phyloP scores from a whole-genome alignment of 2,797 vertebrate genomes.

The Lagorchestes hirsutus region DNA sequence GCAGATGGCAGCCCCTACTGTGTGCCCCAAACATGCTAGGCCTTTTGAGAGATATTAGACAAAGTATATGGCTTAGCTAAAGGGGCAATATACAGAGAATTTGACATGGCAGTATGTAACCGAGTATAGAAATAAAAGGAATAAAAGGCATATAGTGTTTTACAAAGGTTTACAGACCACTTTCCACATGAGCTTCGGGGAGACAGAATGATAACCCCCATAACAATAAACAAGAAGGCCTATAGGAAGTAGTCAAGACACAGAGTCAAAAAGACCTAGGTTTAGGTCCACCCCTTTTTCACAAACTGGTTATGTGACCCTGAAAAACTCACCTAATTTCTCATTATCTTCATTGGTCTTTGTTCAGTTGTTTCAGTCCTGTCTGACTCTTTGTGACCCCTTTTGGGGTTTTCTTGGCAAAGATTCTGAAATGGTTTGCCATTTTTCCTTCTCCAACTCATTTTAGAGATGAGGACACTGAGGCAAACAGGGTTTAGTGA shows the following conservation, averaged over 20 bases:
- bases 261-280: not conserved
- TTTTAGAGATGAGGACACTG: not conserved
- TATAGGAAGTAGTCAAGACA: not conserved
- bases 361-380: not conserved
- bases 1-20: not conserved
- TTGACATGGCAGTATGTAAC: not conserved
- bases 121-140: not conserved
- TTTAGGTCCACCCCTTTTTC: not conserved
- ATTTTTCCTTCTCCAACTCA: not conserved
- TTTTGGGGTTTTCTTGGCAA: not conserved
- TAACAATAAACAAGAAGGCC: not conserved
- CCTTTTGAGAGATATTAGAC: not conserved
- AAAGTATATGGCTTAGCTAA: not conserved
- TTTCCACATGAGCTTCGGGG: not conserved
- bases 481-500: not conserved
- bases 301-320: not conserved
- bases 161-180: not conserved
- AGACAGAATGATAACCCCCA: not conserved
- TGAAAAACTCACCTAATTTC: not conserved
- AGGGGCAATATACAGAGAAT: not conserved
- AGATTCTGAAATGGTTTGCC: not conserved
- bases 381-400: not conserved
- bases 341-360: not conserved
- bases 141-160: not conserved
- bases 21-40: not conserved